Evolutionary conservation across 2,888 invertebrate genomes (phyloP), one percentile per base, ranked within the genome.

Genomic region (Boloria euphrosyne): DNA sequence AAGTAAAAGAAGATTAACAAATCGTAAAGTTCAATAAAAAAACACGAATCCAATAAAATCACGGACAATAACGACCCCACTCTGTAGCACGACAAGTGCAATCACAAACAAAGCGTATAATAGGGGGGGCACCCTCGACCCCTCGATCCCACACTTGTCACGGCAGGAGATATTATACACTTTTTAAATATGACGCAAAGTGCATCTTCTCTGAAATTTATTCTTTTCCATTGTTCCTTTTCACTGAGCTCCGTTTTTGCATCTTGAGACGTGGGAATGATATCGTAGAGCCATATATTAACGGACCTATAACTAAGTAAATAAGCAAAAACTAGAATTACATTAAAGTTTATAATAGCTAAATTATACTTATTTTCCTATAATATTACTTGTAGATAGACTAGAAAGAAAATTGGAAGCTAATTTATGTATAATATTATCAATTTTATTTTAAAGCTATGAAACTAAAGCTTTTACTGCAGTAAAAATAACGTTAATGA

Each of bases 61-160:
- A 65, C 62, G 51, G 60, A 68, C 10, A 38, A 63, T 64, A 51
- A 59, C 66, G 54, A 69, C 73, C 73, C 74, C 71, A 55, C 44
- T 55, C 46, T 68, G 52, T 59, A 71, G 71, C 69, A 78, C 74
- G 75, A 81, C 87, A 89, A 88, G 89, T 88, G 87, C 71, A 78
- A 68, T 73, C 77, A 74, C 80, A 82, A 82, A 83, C 83, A 86
- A 80, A 73, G 69, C 69, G 68, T 74, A 75, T 75, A 80, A 82
- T 76, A 78, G 68, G 74, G 76, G 31, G 72, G 65, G 64, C 73
- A 70, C 75, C 76, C 75, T 73, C 73, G 76, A 76, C 78, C 82
- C 81, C 68, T 72, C 79, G 78, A 77, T 81, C 83, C 83, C 82
- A 79, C 81, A 89, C 89, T 90, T 90, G 89, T 89, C 86, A 85